phyloP scores from a whole-genome alignment of 2,113 vertebrate genomes.

The Protobothrops mucrosquamatus region DNA sequence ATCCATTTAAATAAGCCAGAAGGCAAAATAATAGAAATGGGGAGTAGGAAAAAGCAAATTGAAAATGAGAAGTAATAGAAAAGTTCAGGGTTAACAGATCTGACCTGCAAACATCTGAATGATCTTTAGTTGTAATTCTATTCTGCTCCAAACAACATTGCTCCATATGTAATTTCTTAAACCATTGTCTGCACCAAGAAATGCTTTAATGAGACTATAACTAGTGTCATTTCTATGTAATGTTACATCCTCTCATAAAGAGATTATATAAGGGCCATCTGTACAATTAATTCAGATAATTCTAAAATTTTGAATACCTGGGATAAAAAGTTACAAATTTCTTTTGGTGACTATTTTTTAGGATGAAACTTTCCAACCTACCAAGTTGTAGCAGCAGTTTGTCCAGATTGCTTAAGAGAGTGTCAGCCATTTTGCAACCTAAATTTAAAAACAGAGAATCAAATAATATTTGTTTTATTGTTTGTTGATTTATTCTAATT shows the following conservation, averaged over 20 bases:
- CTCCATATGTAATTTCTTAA: not conserved
- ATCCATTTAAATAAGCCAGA: not conserved
- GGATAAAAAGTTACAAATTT: not conserved
- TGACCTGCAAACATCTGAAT: not conserved
- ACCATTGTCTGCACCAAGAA: not conserved
- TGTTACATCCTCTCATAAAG: not conserved
- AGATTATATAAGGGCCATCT: not conserved
- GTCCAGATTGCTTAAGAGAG: slow-evolving; percentile 59
- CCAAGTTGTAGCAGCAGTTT: slow-evolving; percentile 70
- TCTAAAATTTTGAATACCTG: not conserved
- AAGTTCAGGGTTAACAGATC: not conserved
- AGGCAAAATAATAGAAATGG: not conserved
- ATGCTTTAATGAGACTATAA: not conserved
- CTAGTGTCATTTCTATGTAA: not conserved
- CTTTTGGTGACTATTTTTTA: not conserved
- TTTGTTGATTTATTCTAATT: not conserved
- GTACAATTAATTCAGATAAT: not conserved
- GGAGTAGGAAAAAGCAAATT: too few relatives aligned
- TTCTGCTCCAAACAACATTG: not conserved
- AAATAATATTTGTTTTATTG: not conserved
- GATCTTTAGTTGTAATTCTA: not conserved
- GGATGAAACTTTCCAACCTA: slow-evolving; percentile 55
- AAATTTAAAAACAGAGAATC: not conserved
- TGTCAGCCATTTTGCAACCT: slow-evolving; percentile 64
- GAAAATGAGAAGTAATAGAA: not conserved